Conservation (phyloP, 2,113 vertebrate genomes). For the Pelvicachromis taeniatus region DNA sequence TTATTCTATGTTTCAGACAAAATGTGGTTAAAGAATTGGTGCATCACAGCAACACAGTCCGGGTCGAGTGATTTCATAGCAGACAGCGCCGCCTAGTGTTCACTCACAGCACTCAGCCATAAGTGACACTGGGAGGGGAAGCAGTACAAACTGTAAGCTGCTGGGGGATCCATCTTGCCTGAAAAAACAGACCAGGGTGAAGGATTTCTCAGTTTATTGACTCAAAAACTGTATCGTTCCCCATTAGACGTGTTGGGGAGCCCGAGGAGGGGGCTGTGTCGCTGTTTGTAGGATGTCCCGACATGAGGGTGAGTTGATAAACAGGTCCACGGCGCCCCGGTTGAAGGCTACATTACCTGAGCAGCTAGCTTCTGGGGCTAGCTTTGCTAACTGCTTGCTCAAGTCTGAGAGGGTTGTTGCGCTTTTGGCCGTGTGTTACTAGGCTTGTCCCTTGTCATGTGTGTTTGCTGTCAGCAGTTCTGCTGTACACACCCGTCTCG, state of each 20-base stretch:
- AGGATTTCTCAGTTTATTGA: constrained; percentile 52
- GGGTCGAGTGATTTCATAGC: not conserved
- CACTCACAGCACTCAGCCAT: not conserved
- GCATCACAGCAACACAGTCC: not conserved
- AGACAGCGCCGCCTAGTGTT: constrained; percentile 54
- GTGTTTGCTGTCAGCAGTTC: not conserved
- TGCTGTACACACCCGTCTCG: fast-evolving
- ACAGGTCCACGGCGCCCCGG: constrained; percentile 38
- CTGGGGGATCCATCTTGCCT: constrained; percentile 74
- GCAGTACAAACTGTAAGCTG: constrained; percentile 73
- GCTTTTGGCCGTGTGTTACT: constrained; percentile 36
- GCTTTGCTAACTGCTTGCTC: constrained; percentile 30
- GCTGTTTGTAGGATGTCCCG: constrained; percentile 85
- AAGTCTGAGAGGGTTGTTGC: constrained; percentile 37
- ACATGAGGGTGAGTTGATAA: constrained; percentile 83
- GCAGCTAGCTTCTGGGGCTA: constrained; percentile 39
- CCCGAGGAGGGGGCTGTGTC: constrained; percentile 72
- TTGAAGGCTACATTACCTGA: constrained; percentile 40
- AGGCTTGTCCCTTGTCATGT: not conserved
- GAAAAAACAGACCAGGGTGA: constrained; percentile 68
- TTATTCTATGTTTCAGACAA: not conserved
- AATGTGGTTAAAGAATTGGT: not conserved
- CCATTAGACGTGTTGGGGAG: constrained; percentile 61
- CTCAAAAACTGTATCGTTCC: constrained; percentile 58
- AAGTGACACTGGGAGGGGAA: constrained; percentile 74